Evolutionary conservation across 2,797 vertebrate genomes (phyloP).

Genomic region (Steatocranus sp.): DNA sequence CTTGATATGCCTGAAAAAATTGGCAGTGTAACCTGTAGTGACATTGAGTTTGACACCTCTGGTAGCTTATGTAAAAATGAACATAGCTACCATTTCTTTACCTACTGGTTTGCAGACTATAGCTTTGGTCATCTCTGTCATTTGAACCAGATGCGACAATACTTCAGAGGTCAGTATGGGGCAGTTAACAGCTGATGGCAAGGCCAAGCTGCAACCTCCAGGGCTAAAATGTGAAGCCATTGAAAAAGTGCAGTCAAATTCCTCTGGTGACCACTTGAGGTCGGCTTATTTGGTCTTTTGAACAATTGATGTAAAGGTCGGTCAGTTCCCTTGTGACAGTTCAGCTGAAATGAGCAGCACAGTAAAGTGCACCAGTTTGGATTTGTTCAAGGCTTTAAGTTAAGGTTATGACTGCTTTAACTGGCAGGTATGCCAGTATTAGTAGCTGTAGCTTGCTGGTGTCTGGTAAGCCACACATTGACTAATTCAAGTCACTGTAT

Average conservation of each 20-base stretch:
- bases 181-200: background rate
- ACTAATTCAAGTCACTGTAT: background rate
- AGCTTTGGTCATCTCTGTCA: background rate
- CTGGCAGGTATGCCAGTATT: background rate
- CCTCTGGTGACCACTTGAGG: background rate
- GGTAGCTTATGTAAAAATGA: fast-evolving
- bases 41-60: background rate
- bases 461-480: background rate
- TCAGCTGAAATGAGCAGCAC: background rate
- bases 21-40: background rate
- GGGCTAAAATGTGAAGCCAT: background rate
- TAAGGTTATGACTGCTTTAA: background rate
- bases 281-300: background rate
- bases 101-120: background rate
- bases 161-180: background rate
- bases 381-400: background rate
- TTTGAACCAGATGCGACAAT: background rate
- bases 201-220: background rate
- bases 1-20: background rate
- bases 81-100: background rate
- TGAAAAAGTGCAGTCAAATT: background rate
- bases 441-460: background rate
- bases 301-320: background rate
- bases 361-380: background rate
- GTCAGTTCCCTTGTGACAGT: background rate